Percentiles rank a stretch among this genome's conserved stretches.
Evolutionary conservation across 2,113 vertebrate species (phyloP).

Genomic region (Equus quagga): DNA sequence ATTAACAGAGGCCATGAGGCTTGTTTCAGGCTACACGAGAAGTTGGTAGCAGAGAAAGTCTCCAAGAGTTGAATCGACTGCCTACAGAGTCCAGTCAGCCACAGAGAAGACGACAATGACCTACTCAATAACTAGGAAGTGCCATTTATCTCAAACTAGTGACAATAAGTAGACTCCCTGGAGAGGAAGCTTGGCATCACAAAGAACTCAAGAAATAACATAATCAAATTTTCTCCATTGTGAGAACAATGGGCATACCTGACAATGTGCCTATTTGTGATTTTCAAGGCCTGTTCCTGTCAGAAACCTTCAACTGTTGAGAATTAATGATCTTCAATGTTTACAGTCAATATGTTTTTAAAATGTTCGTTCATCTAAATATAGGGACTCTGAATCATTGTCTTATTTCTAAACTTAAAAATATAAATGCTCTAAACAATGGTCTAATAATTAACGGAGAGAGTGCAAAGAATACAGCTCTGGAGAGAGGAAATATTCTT

Average conservation of each 20-base stretch:
- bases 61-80: not conserved
- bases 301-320: not conserved
- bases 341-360: not conserved
- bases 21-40: not conserved
- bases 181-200: not conserved
- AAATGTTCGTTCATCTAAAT: constrained; percentile 58
- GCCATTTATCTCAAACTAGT: constrained; percentile 46
- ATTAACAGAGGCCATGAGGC: not conserved
- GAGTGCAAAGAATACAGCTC: not conserved
- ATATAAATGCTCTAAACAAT: not conserved
- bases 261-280: not conserved
- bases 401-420: constrained; percentile 38
- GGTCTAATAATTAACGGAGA: not conserved
- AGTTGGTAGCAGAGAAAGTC: not conserved
- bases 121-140: constrained; percentile 19
- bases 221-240: not conserved
- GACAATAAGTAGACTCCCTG: not conserved
- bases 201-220: not conserved
- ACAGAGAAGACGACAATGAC: not conserved
- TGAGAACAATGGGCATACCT: not conserved
- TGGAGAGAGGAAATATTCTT: not conserved
- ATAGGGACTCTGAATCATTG: not conserved
- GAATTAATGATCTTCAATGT: constrained; percentile 8
- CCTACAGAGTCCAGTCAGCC: not conserved
- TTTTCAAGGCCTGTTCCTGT: not conserved